Evolutionary conservation across 2,888 invertebrate genomes (phyloP).

Genomic region (Falcaria lacertinaria): DNA sequence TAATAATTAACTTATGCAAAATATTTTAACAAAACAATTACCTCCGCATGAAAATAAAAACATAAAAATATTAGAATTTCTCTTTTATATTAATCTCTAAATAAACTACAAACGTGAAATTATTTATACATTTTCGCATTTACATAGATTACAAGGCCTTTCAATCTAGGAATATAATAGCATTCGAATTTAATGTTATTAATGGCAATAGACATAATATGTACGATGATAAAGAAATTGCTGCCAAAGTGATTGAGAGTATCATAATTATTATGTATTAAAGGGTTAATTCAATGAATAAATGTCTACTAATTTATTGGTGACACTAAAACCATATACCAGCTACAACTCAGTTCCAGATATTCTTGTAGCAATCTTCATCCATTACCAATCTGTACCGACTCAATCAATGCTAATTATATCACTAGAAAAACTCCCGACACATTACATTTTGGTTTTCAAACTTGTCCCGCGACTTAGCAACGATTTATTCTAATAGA

Average conservation of each 20-base stretch:
- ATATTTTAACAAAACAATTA: conserved; percentile 67
- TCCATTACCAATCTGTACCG: conserved; percentile 6
- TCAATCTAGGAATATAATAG: conserved; percentile 27
- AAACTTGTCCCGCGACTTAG: conserved; percentile 5
- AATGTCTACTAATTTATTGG: conserved; percentile 6
- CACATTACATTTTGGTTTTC: conserved; percentile 11
- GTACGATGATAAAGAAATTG: conserved; percentile 14
- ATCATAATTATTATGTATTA: too few relatives aligned
- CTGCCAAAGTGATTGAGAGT: conserved; percentile 15
- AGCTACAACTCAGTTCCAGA: neutral
- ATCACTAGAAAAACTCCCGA: conserved; percentile 8
- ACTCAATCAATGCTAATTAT: neutral
- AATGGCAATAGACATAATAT: conserved; percentile 6
- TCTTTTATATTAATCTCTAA: conserved; percentile 48
- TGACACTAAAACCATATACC: conserved; percentile 16
- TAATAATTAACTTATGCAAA: conserved; percentile 57
- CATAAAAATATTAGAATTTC: conserved; percentile 60
- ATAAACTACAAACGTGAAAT: conserved; percentile 51
- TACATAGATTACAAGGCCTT: conserved; percentile 71
- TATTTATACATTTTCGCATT: conserved; percentile 65
- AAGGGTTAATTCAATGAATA: too few relatives aligned
- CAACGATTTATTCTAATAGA: conserved; percentile 17
- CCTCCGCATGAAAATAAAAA: conserved; percentile 54
- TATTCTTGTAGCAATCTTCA: neutral
- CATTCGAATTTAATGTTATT: conserved; percentile 25